These are phyloP conservation scores for Caenorhabditis uteleia DNA, from an alignment of 2,888 invertebrate genomes.

Conservation along the genomic window DNA sequence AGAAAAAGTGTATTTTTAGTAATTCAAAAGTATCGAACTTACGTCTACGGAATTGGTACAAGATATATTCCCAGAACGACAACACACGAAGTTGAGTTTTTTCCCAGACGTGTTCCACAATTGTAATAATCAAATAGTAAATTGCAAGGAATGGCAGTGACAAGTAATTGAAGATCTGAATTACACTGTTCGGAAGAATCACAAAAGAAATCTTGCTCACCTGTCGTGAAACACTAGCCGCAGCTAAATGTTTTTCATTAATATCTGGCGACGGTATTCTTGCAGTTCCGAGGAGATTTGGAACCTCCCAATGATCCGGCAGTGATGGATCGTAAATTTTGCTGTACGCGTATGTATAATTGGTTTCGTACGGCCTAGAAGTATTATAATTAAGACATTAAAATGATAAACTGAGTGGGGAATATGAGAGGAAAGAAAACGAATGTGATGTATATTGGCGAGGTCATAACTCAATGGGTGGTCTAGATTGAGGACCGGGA, in stretches of 20 bases:
- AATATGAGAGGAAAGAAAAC: conserved; percentile 5
- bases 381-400: neutral
- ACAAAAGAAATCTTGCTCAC: conserved; percentile 5
- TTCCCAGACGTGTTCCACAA: too few species aligned
- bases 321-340: conserved; percentile 33
- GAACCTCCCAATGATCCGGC: conserved; percentile 45
- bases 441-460: neutral
- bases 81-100: too few species aligned
- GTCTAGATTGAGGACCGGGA: too few species aligned
- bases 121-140: too few species aligned
- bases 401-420: neutral
- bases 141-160: neutral
- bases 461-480: conserved; percentile 7
- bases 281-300: conserved; percentile 36
- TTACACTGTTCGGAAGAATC: neutral
- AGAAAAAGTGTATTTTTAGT: too few species aligned
- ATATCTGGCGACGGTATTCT: neutral
- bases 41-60: too few species aligned
- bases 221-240: conserved; percentile 21
- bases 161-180: neutral
- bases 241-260: conserved; percentile 24
- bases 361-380: conserved; percentile 48
- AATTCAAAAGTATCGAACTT: too few species aligned
- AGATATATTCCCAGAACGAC: too few species aligned
- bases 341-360: conserved; percentile 50